Evolutionary conservation across 1,140 invertebrate species (phyloP).

Genomic region (Achatina immaculata): DNA sequence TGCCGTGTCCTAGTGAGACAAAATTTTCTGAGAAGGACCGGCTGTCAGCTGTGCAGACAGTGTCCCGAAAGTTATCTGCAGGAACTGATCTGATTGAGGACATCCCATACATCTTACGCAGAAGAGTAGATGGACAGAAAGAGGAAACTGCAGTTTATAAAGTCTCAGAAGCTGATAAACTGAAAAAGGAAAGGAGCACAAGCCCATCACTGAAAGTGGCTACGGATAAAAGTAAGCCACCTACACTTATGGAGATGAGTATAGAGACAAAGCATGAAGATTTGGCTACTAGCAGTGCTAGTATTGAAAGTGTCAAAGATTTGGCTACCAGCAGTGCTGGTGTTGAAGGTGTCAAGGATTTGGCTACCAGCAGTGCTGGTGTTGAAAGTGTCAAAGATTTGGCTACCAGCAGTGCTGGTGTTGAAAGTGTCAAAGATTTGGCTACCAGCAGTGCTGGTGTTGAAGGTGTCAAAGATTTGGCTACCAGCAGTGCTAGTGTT

Average conservation of each 20-base stretch:
- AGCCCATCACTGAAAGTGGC: slow-evolving; percentile 13
- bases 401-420: too few species aligned
- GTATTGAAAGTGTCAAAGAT: too few species aligned
- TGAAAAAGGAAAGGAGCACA: slow-evolving; percentile 43
- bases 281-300: too few species aligned
- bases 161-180: slow-evolving; percentile 42
- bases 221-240: neutral
- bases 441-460: too few species aligned
- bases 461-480: too few species aligned
- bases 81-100: slow-evolving; percentile 68
- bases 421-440: too few species aligned
- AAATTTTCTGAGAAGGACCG: neutral
- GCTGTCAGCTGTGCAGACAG: neutral
- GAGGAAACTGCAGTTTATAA: slow-evolving; percentile 52
- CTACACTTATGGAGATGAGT: neutral
- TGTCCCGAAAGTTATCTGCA: slow-evolving; percentile 28
- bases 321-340: too few species aligned
- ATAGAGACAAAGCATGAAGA: neutral
- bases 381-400: too few species aligned
- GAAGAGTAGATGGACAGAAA: slow-evolving; percentile 53
- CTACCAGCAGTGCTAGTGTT: neutral
- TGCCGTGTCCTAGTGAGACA: too few species aligned
- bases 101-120: slow-evolving; percentile 71
- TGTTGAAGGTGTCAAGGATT: too few species aligned
- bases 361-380: too few species aligned